Base-by-base conservation (phyloP, 2,888 invertebrate genomes). In the Onthophagus sagittarius region DNA sequence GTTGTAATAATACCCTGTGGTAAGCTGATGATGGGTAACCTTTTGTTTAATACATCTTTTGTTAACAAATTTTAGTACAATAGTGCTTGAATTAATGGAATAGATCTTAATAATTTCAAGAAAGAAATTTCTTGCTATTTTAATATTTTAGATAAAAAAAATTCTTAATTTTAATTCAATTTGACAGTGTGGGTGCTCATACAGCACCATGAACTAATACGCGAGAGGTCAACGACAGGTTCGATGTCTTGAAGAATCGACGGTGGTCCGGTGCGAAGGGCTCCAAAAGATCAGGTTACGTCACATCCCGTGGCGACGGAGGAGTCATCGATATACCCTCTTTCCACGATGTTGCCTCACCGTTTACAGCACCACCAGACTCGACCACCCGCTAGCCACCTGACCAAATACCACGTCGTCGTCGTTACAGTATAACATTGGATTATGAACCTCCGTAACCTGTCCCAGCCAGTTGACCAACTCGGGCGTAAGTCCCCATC, bases 331-430 rank as follows among this genome's bases (percentile, higher is more conserved):
- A 78, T 78, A 78, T 76, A 77, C 78, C 77, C 77, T 78, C 75
- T 72, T 71, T 76, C 75, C 75, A 69, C 72, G 62, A 63, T 69
- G 39, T 53, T 53, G 39, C 39, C 39, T 53, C 39, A 11, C 39
- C 39, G 39, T 53, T 53, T 53, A 53, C 39, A 23, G 23, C 23
- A 53, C 39, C 63, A 15, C 69, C 63, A 53, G 13, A 74, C 74
- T 73, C 69, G 74, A 72, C 73, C 73, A 76, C 76, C 74, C 78
- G 78, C 77, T 77, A 77, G 75, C 78, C 78, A 78, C 77, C 78
- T 78, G 78, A 78, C 78, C 77, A 77, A 75, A 77, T 76, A 77
- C 74, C 75, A 74, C 75, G 76, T 77, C 23, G 23, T 23, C 23
- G 23, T 23, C 23, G 23, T 23, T 23, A 23, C 23, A 23, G 23